A percentile compares a stretch with the other conserved stretches of the same genome.
Conservation (phyloP, 2,797 vertebrate genomes). For the Champsocephalus esox region DNA sequence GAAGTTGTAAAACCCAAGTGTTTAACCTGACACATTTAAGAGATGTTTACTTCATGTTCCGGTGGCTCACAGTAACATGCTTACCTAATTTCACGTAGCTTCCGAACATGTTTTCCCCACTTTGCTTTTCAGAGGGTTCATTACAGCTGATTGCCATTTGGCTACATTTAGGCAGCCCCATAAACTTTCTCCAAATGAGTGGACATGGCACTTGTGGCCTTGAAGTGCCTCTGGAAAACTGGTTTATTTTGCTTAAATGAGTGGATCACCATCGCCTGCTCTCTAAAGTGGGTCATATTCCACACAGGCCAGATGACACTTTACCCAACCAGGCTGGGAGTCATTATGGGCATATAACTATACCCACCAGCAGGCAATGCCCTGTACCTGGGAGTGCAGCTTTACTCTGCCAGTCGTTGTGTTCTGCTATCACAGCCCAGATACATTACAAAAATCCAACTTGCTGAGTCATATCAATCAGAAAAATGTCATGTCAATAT, state of each 20-base stretch:
- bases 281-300: slow-evolving; percentile 6
- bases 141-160: slow-evolving; percentile 5
- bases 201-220: not conserved
- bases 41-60: slow-evolving; percentile 12
- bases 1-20: not conserved
- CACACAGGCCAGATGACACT: not conserved
- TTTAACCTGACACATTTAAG: not conserved
- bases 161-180: not conserved
- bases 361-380: not conserved
- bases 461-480: not conserved
- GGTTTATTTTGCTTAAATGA: slow-evolving; percentile 8
- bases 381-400: slow-evolving; percentile 6
- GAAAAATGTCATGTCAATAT: slow-evolving; percentile 30
- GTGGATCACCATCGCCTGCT: not conserved
- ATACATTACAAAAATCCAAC: slow-evolving; percentile 19
- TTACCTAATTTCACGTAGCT: slow-evolving; percentile 8
- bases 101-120: not conserved
- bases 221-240: not conserved
- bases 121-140: not conserved
- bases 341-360: not conserved
- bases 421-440: slow-evolving; percentile 22
- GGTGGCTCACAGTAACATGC: slow-evolving; percentile 8
- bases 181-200: not conserved
- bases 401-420: slow-evolving; percentile 15
- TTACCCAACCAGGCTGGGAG: not conserved